These are phyloP conservation scores for Mustelus asterias DNA, from an alignment of 2,113 vertebrate species.

Conservation along the genomic window DNA sequence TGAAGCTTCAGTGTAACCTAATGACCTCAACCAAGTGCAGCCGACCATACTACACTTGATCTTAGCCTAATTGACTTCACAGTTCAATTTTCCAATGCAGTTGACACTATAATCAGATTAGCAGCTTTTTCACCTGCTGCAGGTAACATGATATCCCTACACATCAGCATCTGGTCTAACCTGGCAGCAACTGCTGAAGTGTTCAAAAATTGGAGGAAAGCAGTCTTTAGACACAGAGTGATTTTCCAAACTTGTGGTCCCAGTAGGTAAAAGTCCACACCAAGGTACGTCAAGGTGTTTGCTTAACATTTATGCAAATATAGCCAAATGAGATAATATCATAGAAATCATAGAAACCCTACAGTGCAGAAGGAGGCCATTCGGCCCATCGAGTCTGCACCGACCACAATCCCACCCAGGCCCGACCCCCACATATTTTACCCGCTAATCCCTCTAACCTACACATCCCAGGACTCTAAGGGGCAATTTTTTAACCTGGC, in stretches of 20 bases:
- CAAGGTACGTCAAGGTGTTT: background rate
- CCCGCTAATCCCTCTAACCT: no score
- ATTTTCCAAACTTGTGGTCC: background rate
- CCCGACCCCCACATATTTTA: no score
- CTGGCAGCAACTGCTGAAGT: background rate
- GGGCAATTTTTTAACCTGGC: no score
- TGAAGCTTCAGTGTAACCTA: no score
- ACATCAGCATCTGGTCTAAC: background rate
- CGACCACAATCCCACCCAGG: no score
- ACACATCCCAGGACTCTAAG: no score
- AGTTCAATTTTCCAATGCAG: background rate
- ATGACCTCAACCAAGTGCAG: no score
- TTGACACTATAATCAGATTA: background rate
- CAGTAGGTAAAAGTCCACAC: background rate
- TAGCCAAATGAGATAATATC: no score
- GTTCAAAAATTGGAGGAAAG: background rate
- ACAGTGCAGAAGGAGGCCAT: no score
- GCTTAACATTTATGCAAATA: background rate
- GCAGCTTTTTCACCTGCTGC: background rate
- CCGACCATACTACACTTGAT: no score
- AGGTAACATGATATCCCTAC: background rate
- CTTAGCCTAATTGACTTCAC: background rate
- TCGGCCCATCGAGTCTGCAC: no score
- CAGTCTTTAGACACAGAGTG: background rate
- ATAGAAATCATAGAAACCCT: no score